A percentile compares a stretch with the other conserved stretches of the same genome.
phyloP scores from a whole-genome alignment of 2,113 vertebrate genomes.

The Prunella fulvescens region DNA sequence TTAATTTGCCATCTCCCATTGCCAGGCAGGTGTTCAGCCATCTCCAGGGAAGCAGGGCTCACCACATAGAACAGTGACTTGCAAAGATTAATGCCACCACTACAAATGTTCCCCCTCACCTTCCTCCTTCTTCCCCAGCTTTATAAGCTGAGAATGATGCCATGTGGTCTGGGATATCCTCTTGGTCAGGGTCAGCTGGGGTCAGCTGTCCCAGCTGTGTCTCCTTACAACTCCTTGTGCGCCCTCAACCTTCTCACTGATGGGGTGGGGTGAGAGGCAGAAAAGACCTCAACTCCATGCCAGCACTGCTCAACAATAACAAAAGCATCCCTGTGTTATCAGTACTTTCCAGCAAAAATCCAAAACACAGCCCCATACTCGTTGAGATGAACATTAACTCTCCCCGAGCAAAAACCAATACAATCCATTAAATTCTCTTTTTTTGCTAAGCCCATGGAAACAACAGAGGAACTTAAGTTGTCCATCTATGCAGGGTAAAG shows the following conservation, averaged over 20 bases:
- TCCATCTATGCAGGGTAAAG: background rate
- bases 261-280: background rate
- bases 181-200: background rate
- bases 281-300: background rate
- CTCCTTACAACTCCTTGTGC: no score
- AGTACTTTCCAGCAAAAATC: background rate
- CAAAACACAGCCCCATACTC: background rate
- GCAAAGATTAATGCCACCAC: background rate
- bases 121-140: background rate
- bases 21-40: background rate
- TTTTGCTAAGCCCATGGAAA: fast-evolving
- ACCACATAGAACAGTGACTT: background rate
- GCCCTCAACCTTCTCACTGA: background rate
- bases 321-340: background rate
- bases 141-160: background rate
- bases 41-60: background rate
- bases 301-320: background rate
- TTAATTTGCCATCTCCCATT: background rate
- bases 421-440: background rate
- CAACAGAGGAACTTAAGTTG: background rate
- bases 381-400: background rate
- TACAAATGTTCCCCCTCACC: no score
- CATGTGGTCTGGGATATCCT: background rate
- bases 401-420: background rate
- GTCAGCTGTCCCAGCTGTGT: background rate